Evolutionary conservation across 2,888 invertebrate genomes (phyloP), one percentile per base, ranked within the genome.

Genomic region (Cybosia mesomella): DNA sequence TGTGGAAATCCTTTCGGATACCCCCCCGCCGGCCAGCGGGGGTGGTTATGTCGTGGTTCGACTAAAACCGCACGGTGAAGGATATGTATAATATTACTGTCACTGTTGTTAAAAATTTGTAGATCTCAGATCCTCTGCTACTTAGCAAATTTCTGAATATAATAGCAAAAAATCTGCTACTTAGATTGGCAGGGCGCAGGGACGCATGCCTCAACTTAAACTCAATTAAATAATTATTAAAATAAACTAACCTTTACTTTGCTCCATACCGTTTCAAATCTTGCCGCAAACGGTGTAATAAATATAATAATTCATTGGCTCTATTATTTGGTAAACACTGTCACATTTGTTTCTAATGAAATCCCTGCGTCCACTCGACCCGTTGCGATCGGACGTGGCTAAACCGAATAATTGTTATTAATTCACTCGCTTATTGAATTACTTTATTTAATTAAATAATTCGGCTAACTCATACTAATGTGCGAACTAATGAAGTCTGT

Each of bases 391-490:
- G 88, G 86, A 88, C 78, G 72, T 83, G 79, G 80, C 83, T 83
- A 80, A 83, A 81, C 83, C 78, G 75, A 87, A 84, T 90, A 90
- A 92, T 92, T 91, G 91, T 91, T 94, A 94, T 94, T 93, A 94
- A 94, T 93, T 85, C 92, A 89, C 88, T 76, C 85, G 86, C 89
- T 95, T 95, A 95, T 95, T 94, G 89, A 93, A 95, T 95, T 94
- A 95, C 93, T 91, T 91, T 90, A 91, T 90, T 85, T 93, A 95
- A 95, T 95, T 94, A 90, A 90, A 93, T 94, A 93, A 94, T 94
- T 93, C 90, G 88, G 91, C 94, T 94, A 94, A 95, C 93, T 92
- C 91, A 84, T 81, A 74, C 89, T 94, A 95, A 95, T 95, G 95
- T 94, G 93, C 85, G 94, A 93, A 95, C 94, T 93, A 95, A 95